Evolutionary conservation across 2,113 vertebrate species (phyloP).

Genomic region (Chauna torquata): DNA sequence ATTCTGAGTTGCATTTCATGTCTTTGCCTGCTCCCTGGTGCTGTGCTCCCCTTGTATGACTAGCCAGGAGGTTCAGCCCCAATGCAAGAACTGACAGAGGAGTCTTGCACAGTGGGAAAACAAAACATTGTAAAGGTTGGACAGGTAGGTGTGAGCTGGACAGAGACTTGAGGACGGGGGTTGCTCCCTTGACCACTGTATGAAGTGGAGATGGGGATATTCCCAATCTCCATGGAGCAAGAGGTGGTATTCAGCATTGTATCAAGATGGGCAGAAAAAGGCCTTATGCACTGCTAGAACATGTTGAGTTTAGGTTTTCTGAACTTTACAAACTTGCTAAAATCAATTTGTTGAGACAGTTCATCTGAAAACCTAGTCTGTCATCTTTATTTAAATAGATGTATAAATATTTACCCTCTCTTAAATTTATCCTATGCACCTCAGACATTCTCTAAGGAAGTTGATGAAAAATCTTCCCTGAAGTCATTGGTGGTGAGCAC

Average conservation of each 20-base stretch:
- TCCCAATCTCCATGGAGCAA: not conserved
- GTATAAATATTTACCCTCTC: not conserved
- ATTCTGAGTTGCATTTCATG: not conserved
- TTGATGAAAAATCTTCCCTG: conserved; percentile 79
- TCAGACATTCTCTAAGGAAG: conserved; percentile 85
- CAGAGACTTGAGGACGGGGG: not conserved
- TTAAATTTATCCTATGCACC: not conserved
- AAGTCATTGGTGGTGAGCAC: conserved; percentile 79
- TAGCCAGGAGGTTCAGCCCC: not conserved
- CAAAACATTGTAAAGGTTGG: not conserved
- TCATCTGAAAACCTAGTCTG: not conserved
- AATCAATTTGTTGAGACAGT: not conserved
- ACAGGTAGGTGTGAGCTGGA: not conserved
- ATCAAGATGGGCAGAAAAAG: not conserved
- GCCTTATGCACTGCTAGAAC: not conserved
- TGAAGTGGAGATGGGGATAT: not conserved
- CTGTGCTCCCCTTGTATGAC: not conserved
- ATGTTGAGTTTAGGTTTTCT: not conserved
- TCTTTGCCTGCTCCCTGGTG: not conserved
- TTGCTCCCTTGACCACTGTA: not conserved
- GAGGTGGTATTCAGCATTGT: not conserved
- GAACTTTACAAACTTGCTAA: not conserved
- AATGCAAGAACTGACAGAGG: not conserved
- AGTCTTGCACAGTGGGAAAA: not conserved
- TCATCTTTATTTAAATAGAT: not conserved